Conservation (phyloP, 1,140 invertebrate species). For the Trypoxylus dichotomus region DNA sequence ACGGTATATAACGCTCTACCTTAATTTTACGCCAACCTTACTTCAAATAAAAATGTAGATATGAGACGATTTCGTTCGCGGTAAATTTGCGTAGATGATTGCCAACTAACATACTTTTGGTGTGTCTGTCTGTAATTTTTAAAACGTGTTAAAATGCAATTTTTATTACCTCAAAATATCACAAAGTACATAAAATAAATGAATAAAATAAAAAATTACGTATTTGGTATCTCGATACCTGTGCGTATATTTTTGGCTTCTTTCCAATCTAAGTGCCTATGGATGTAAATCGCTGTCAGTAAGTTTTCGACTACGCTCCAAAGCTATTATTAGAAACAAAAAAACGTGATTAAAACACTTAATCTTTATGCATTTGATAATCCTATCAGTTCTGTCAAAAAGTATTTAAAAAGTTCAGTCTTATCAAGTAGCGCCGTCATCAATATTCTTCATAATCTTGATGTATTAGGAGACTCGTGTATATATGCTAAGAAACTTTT, state of each 20-base stretch:
- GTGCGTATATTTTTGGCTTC: background rate
- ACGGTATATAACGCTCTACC: too few species aligned
- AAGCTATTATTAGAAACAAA: background rate
- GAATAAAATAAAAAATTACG: background rate
- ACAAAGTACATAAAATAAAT: background rate
- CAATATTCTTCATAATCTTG: background rate
- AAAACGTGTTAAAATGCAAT: background rate
- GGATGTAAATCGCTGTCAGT: background rate
- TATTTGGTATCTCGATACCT: too few species aligned
- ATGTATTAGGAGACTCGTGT: background rate
- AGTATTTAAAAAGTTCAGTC: background rate
- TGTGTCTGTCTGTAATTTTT: too few species aligned
- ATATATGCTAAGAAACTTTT: background rate
- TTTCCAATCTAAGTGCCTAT: background rate
- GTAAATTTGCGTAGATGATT: background rate
- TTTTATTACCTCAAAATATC: background rate
- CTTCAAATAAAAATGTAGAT: too few species aligned
- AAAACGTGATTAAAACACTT: background rate
- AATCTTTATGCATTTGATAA: background rate
- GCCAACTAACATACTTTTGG: too few species aligned
- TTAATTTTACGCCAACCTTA: too few species aligned
- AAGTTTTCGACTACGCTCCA: background rate
- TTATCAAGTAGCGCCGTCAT: conserved; percentile 1
- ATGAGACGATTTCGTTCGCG: background rate
- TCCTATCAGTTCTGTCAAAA: background rate